These are phyloP conservation scores for Silurus lanzhouensis DNA, from an alignment of 2,797 vertebrate genomes.

Conservation along the genomic window DNA sequence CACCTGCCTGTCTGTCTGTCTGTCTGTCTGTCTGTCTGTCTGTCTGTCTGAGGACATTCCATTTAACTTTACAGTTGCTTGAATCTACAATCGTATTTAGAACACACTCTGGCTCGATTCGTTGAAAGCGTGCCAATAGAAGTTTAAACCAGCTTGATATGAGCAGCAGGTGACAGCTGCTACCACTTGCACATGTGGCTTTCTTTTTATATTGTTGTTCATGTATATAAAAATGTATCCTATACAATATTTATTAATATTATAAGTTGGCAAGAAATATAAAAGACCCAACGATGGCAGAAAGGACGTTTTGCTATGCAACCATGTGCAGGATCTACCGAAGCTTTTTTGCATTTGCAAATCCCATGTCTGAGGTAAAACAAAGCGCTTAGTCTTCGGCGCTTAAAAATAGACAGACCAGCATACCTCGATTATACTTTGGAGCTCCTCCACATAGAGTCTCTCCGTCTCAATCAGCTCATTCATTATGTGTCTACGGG, in stretches of 20 bases:
- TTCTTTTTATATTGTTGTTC: neutral
- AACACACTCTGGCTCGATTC: neutral
- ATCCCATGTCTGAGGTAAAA: neutral
- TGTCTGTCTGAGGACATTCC: neutral
- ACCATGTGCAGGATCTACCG: neutral
- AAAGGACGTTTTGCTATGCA: neutral
- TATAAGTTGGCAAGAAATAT: neutral
- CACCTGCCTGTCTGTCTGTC: no score
- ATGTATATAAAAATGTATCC: neutral
- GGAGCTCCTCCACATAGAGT: conserved; percentile 91
- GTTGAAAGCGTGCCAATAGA: neutral
- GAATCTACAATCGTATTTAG: neutral
- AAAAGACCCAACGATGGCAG: neutral
- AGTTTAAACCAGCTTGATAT: neutral
- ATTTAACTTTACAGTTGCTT: neutral
- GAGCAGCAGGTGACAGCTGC: neutral
- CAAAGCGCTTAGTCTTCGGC: neutral
- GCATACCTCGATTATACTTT: conserved; percentile 92
- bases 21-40: no score
- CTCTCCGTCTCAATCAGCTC: conserved; percentile 94
- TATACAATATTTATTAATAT: neutral
- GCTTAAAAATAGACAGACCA: neutral
- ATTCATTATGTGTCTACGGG: conserved; percentile 85
- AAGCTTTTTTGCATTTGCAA: neutral
- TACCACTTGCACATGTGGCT: neutral